A percentile compares a stretch with the other conserved stretches of the same genome.
phyloP scores from a whole-genome alignment of 2,113 vertebrate species.

The Andinoacara biseriatus region DNA sequence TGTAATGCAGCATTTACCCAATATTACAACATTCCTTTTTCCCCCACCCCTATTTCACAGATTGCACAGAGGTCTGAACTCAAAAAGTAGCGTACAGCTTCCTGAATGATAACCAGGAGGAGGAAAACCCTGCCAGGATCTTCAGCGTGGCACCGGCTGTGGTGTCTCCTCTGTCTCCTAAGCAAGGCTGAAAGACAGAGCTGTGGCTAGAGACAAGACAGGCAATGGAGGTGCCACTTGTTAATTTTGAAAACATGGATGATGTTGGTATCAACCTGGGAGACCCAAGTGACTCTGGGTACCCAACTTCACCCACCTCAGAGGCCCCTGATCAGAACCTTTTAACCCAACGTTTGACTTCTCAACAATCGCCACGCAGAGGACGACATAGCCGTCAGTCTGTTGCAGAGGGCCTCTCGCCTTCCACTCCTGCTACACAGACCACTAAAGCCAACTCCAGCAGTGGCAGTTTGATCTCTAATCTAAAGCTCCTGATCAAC shows the following conservation, averaged over 20 bases:
- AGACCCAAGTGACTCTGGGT: constrained; percentile 85
- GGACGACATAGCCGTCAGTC: constrained; percentile 50
- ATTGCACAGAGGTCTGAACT: constrained; percentile 32
- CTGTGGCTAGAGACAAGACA: constrained; percentile 71
- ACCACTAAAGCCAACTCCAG: constrained; percentile 82
- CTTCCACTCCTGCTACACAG: constrained; percentile 68
- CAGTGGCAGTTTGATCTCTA: constrained; percentile 87
- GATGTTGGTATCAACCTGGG: constrained; percentile 85
- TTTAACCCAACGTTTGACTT: constrained; percentile 60
- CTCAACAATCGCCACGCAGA: constrained; percentile 69
- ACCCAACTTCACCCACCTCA: constrained; percentile 79
- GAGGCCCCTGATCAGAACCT: constrained; percentile 73
- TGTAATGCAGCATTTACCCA: constrained; percentile 40
- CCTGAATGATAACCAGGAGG: constrained; percentile 70
- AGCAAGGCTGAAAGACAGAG: constrained; percentile 72
- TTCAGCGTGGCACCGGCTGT: constrained; percentile 47
- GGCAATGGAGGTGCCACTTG: constrained; percentile 93
- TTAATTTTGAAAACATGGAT: constrained; percentile 91
- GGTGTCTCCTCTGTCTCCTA: constrained; percentile 48
- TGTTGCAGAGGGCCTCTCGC: constrained; percentile 60
- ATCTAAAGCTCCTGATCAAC: constrained; percentile 85
- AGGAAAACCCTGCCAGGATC: constrained; percentile 51
- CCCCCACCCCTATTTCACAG: constrained; percentile 43
- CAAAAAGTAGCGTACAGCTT: constrained; percentile 20
- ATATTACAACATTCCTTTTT: constrained; percentile 36